Percentiles rank a stretch among this genome's conserved stretches.
phyloP scores from a whole-genome alignment of 1,140 invertebrate species.

The Drosophila arizonae region DNA sequence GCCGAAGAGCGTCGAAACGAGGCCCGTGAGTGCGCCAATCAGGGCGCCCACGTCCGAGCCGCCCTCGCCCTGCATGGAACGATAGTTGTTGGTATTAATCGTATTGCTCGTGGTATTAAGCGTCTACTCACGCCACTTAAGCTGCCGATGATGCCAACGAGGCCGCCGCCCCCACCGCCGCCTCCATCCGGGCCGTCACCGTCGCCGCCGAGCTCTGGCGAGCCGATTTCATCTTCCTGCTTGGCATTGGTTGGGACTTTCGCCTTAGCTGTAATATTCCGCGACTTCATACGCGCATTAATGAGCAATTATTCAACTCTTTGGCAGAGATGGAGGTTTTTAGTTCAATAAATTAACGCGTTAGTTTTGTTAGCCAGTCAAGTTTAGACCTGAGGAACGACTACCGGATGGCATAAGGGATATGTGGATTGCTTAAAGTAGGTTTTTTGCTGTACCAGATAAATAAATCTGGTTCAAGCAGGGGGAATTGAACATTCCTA shows the following conservation, averaged over 20 bases:
- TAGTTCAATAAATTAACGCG: background rate
- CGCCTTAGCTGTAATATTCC: slow-evolving; percentile 60
- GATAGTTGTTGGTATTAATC: too few species aligned
- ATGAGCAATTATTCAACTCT: slow-evolving; percentile 13
- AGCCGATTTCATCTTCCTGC: slow-evolving; percentile 36
- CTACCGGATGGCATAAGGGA: too few species aligned
- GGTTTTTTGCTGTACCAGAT: too few species aligned
- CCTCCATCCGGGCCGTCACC: slow-evolving; percentile 15
- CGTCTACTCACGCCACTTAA: slow-evolving; percentile 83
- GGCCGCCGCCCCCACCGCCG: slow-evolving; percentile 67
- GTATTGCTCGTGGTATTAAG: too few species aligned
- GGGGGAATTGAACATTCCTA: background rate
- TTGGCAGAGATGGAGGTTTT: background rate
- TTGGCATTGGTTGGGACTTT: slow-evolving; percentile 19
- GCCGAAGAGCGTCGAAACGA: slow-evolving; percentile 83
- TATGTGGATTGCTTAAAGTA: too few species aligned
- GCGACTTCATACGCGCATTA: slow-evolving; percentile 49
- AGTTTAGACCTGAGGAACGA: too few species aligned
- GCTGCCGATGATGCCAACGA: slow-evolving; percentile 83
- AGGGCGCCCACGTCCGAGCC: slow-evolving; percentile 82
- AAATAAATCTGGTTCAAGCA: background rate
- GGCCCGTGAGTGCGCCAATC: slow-evolving; percentile 82
- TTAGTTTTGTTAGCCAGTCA: too few species aligned
- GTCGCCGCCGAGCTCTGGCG: slow-evolving; percentile 34
- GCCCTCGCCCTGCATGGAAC: slow-evolving; percentile 65